A percentile compares a stretch with the other conserved stretches of the same genome.
Conservation (phyloP, 2,888 invertebrate genomes). For the Tethea ocularis region DNA sequence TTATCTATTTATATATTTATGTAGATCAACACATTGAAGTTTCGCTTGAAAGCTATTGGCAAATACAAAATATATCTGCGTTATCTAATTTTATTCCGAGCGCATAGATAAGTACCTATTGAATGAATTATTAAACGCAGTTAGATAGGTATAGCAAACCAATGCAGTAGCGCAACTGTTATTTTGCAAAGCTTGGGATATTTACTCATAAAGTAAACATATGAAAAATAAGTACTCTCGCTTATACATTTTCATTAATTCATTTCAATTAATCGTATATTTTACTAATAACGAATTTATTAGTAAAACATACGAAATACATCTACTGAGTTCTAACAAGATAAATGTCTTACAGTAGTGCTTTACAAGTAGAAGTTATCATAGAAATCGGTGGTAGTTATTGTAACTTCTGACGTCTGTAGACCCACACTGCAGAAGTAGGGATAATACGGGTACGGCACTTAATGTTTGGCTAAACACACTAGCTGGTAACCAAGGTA, state of each 20-base stretch:
- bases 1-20: background rate
- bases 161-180: background rate
- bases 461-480: no score
- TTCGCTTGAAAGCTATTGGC: slow-evolving; percentile 1
- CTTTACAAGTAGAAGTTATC: background rate
- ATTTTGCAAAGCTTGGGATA: background rate
- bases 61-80: background rate
- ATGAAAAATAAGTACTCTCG: background rate
- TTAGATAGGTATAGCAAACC: background rate
- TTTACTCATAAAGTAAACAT: background rate
- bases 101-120: background rate
- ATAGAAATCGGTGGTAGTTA: no score
- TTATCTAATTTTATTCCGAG: background rate
- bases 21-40: background rate
- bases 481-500: no score
- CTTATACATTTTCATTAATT: background rate
- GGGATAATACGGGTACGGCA: no score
- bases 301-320: no score
- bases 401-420: no score
- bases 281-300: no score
- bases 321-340: no score
- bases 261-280: no score
- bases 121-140: slow-evolving; percentile 1
- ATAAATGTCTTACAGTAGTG: no score
- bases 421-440: no score